phyloP scores from a whole-genome alignment of 2,888 invertebrate genomes.

The Protophormia terraenovae region DNA sequence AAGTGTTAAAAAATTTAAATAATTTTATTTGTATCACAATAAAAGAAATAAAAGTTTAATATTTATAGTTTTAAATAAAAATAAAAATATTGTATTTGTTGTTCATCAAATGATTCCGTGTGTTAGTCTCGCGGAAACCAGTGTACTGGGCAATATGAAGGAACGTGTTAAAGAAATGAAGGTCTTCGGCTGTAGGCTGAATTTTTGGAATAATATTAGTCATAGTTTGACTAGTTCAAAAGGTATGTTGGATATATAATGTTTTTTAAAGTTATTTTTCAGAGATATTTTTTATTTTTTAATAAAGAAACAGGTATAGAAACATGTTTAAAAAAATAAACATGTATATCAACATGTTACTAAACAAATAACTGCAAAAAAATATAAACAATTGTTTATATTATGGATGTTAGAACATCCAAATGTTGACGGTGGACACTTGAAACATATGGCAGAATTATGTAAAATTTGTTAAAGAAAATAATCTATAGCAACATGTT shows the following conservation, averaged over 20 bases:
- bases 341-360: not conserved
- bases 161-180: conserved; percentile 83
- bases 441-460: not conserved
- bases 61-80: not conserved
- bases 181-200: conserved; percentile 82
- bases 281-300: not conserved
- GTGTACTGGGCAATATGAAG: conserved; percentile 82
- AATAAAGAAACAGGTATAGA: too few relatives aligned
- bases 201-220: conserved; percentile 82
- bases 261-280: not conserved
- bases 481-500: too few relatives aligned
- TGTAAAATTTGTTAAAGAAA: too few relatives aligned
- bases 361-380: too few relatives aligned
- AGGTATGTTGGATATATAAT: conserved; percentile 74
- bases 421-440: too few relatives aligned
- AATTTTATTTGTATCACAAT: too few relatives aligned
- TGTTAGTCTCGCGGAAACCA: conserved; percentile 82
- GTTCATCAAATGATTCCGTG: conserved; percentile 81
- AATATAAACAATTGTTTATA: too few relatives aligned
- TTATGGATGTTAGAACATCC: too few relatives aligned
- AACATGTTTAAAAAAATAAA: too few relatives aligned
- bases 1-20: conserved; percentile 23
- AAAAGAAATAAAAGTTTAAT: too few relatives aligned
- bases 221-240: conserved; percentile 80
- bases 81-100: conserved; percentile 11